Evolutionary conservation across 2,797 vertebrate species (phyloP), one percentile per base, ranked within the genome.

Genomic region (Echeneis naucrates): DNA sequence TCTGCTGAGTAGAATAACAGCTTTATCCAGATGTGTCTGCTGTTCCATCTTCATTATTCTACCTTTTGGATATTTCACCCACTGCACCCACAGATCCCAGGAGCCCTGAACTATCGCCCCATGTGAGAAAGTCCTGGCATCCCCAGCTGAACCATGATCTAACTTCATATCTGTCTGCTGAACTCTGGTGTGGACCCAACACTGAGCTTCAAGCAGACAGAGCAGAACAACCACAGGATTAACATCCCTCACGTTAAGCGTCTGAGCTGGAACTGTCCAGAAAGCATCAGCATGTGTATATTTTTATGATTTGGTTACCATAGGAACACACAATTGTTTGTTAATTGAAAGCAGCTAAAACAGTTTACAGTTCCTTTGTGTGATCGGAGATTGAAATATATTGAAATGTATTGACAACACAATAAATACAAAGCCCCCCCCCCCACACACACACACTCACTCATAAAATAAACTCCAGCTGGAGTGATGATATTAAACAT

Each of bases 11-110:
- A 38, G 30, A 51, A 58, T 44, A 32, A 61, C 50, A 42, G 35
- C 65, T 64, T 77, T 33, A 63, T 58, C 24, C 2, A 40, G 42
- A 66, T 48, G 51, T 53, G 60, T 53, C 27, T 47, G 55, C 30
- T 30, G 26, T 52, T 59, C 52, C 53, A 50, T 63, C 66, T 66
- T 57, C 51, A 44, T 26, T 10, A 19, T 61, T 63, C 56, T 33
- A 13, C 17, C 4, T 24, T 27, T 47, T 44, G 37, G 4, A 51
- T 56, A 50, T 66, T 51, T 52, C 51, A 64, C 37, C 19, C 51
- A 57, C 26, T 42, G 45, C 68, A 63, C 19, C 12, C 33, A 21
- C 33, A 45, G 42, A 57, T 56, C 24, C 16, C 6, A 4, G 2
- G 26, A 51, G 47, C 59, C 19, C n/a, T n/a, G n/a, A n/a, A n/a